Evolutionary conservation across 2,113 vertebrate species (phyloP), one percentile per base, ranked within the genome.

Genomic region (Ictalurus punctatus): DNA sequence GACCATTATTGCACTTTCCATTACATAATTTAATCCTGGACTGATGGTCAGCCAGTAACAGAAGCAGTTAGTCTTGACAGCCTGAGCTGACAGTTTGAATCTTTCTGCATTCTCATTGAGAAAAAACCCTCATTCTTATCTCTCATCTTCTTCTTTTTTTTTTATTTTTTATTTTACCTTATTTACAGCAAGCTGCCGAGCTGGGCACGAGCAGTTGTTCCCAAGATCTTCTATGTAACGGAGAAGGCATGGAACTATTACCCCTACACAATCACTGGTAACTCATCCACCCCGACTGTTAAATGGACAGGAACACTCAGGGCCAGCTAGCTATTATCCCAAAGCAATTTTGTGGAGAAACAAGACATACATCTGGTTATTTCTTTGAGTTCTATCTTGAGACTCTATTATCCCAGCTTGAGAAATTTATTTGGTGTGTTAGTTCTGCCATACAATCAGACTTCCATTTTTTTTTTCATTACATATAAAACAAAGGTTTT

Each of bases 221-320:
- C 98, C 69, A 99, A 98, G 94, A 99, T 99, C 94, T 99, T 99
- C 95, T 99, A 99, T 1, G 97, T 99, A 89, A 99, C 98, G 2
- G 98, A 99, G 93, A 99, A 99, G 93, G 98, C 98, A 0, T 99
- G 98, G 98, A 99, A 99, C 96, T 99, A 99, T 86, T 99, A 99
- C 88, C 98, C 98, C 52, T 99, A 99, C 89, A 99, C 98, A 83
- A 96, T 99, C 91, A 99, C 98, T 95, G 98, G 98, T 99, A 93
- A 97, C 23, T 84, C 48, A 78, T 30, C 44, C 82, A 16, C 16
- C 19, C 16, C 67, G 40, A 84, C 27, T 3, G n/a, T 71, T 69
- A 82, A 58, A 61, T 48, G n/a, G 65, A 23, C 74, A 67, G 9
- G 84, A 25, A 59, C 73, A 59, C 34, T 58, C 21, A 37, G 48